Evolutionary conservation across 2,888 invertebrate genomes (phyloP), one percentile per base, ranked within the genome.

Genomic region (Minunthozetes semirufus): DNA sequence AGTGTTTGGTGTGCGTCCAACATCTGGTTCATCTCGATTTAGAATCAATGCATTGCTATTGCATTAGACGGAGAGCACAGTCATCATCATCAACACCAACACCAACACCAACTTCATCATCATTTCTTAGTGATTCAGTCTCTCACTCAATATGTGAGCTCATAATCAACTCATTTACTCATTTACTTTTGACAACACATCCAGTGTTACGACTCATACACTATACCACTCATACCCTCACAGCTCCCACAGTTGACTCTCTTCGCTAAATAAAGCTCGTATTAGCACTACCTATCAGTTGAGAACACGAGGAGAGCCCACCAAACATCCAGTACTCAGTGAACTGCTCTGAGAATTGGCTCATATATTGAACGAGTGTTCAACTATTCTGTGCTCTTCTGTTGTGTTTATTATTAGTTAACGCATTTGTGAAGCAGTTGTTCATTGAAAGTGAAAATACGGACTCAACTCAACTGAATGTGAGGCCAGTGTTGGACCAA

Each of bases 121-220:
- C 42, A 68, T 68, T 46, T 46, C 42, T 42, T 59, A 17, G 61
- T 61, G 61, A 61, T n/a, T 59, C 22, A 33, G 17, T 6, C 33
- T 63, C 38, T 38, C 19, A 63, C 63, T 63, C 68, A 46, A 68
- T 68, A 68, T 68, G 38, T 38, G 46, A 68, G 42, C 68, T 68
- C 68, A 68, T 68, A 68, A 68, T 68, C 68, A 68, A 68, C 68
- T 68, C 42, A 68, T 68, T 68, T 63, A 68, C 68, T 68, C 42
- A 68, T 68, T 68, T 63, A 63, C 8, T 63, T n/a, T 19, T 59
- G 53, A 59, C 59, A 25, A 59, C 59, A 59, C n/a, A n/a, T n/a
- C n/a, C n/a, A n/a, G n/a, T n/a, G n/a, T n/a, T n/a, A n/a, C n/a
- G n/a, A n/a, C n/a, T n/a, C n/a, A n/a, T n/a, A n/a, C n/a, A n/a